Conservation (phyloP, 53 echinoderm and acorn worm genomes). For the Crossaster papposus region DNA sequence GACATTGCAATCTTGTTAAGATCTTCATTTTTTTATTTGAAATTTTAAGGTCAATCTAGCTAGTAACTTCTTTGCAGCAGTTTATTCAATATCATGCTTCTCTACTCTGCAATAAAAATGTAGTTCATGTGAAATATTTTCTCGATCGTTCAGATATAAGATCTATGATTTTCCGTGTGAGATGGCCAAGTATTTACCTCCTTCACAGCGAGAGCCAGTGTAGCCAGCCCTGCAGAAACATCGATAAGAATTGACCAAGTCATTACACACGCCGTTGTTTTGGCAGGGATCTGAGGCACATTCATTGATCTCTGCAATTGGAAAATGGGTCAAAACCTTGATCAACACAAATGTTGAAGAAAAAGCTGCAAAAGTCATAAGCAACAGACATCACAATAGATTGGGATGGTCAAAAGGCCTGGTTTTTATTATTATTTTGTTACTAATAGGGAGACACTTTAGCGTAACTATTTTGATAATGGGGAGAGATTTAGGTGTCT, state of each 20-base stretch:
- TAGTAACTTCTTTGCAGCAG: too few species aligned
- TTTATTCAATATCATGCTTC: too few species aligned
- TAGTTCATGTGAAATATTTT: too few species aligned
- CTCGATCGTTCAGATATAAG: neutral
- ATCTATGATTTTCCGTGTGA: neutral
- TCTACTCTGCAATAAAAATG: too few species aligned
- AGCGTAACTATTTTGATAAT: too few species aligned
- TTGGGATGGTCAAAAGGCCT: neutral
- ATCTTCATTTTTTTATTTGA: too few species aligned
- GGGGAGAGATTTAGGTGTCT: too few species aligned
- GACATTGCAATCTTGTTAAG: too few species aligned
- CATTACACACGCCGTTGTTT: neutral
- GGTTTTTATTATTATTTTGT: too few species aligned
- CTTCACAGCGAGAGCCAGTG: neutral
- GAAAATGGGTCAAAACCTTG: neutral
- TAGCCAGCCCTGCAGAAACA: conserved; percentile 26
- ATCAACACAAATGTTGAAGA: neutral
- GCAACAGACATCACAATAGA: too few species aligned
- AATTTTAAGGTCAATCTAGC: too few species aligned
- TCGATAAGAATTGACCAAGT: neutral
- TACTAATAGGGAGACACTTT: too few species aligned
- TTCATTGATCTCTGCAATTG: conserved; percentile 39
- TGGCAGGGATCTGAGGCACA: conserved; percentile 38
- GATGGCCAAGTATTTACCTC: neutral
- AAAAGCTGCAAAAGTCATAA: neutral